phyloP scores from a whole-genome alignment of 2,113 vertebrate species.

The Climacteris rufus region DNA sequence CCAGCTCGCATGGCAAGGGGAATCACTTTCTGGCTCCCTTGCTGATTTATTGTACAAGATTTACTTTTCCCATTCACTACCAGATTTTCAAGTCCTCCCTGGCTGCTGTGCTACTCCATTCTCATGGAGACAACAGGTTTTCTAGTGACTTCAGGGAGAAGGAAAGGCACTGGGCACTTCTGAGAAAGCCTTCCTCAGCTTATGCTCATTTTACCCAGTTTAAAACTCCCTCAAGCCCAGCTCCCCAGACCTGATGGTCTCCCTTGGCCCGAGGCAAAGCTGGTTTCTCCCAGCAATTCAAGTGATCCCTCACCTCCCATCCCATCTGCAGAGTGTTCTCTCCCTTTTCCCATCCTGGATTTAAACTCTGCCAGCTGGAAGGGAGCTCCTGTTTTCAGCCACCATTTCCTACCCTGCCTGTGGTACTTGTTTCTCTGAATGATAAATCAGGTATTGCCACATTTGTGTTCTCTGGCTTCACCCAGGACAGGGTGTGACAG shows the following conservation, averaged over 20 bases:
- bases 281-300: neutral
- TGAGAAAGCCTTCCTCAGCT: neutral
- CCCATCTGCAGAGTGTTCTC: neutral
- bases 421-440: accelerated
- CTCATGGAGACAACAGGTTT: neutral
- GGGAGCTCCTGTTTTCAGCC: neutral
- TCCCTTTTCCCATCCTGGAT: neutral
- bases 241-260: neutral
- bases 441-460: neutral
- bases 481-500: neutral
- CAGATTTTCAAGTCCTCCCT: neutral
- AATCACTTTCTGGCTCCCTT: neutral
- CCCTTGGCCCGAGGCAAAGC: accelerated
- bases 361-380: neutral
- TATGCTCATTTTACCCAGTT: neutral
- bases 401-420: accelerated
- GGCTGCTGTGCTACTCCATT: neutral
- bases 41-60: neutral
- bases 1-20: neutral
- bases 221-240: neutral
- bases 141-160: neutral
- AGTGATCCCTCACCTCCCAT: neutral
- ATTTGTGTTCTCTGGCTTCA: neutral
- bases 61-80: neutral
- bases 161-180: neutral